phyloP scores from a whole-genome alignment of 2,888 invertebrate species.

The Brachyopa scutellaris region DNA sequence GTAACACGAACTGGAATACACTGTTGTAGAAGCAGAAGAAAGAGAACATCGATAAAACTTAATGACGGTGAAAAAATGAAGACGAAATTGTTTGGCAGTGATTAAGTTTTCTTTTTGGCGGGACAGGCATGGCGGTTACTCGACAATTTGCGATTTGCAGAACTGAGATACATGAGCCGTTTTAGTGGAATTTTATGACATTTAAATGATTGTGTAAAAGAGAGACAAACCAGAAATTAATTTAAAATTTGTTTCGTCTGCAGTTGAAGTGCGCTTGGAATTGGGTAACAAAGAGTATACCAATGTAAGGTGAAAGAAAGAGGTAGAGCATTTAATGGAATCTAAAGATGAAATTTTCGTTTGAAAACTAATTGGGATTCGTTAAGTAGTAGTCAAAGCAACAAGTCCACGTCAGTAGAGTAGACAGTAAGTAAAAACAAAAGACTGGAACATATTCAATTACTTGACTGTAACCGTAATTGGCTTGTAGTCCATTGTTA shows the following conservation, averaged over 20 bases:
- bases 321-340: too few species aligned
- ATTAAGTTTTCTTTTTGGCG: slow-evolving; percentile 37
- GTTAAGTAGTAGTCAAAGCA: too few species aligned
- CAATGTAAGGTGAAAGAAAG: too few species aligned
- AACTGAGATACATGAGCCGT: slow-evolving; percentile 32
- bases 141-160: slow-evolving; percentile 15
- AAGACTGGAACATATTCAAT: too few species aligned
- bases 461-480: too few species aligned
- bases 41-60: slow-evolving; percentile 34
- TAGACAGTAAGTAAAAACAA: too few species aligned
- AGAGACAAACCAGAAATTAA: slow-evolving; percentile 19
- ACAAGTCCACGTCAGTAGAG: too few species aligned
- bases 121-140: background rate
- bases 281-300: too few species aligned
- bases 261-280: too few species aligned
- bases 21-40: background rate
- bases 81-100: slow-evolving; percentile 52
- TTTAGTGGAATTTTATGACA: slow-evolving; percentile 53
- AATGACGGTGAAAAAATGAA: slow-evolving; percentile 57
- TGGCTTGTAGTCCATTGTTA: too few species aligned
- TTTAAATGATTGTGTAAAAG: slow-evolving; percentile 41
- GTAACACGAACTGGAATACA: slow-evolving; percentile 39
- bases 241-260: slow-evolving; percentile 23
- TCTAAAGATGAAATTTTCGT: too few species aligned
- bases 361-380: too few species aligned